Evolutionary conservation across 2,113 vertebrate genomes (phyloP).

Genomic region (Nanger granti): DNA sequence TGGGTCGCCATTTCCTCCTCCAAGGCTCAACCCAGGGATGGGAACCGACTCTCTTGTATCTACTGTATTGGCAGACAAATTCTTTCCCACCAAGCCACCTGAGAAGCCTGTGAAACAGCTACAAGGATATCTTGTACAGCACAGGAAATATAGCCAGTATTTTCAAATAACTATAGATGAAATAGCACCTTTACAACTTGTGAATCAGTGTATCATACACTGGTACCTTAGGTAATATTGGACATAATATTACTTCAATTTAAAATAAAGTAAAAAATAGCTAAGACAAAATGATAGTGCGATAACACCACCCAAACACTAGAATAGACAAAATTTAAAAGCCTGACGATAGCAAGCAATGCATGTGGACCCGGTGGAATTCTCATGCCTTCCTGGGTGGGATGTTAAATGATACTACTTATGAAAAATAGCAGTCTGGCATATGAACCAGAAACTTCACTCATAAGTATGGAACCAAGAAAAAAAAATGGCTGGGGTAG

Average conservation of each 20-base stretch:
- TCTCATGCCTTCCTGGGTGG: not conserved
- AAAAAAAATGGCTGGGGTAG: too few species aligned
- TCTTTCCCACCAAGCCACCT: not conserved
- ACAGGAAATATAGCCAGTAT: not conserved
- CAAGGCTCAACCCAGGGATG: not conserved
- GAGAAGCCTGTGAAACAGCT: not conserved
- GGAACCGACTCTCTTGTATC: not conserved
- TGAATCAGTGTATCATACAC: not conserved
- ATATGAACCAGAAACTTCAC: not conserved
- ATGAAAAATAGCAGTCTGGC: not conserved
- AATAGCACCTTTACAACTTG: not conserved
- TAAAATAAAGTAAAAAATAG: not conserved
- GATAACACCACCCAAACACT: accelerated
- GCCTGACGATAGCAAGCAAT: accelerated
- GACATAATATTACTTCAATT: not conserved
- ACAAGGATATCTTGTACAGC: too few species aligned
- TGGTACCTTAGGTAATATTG: not conserved
- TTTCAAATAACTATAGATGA: not conserved
- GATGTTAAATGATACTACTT: not conserved
- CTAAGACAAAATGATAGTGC: not conserved
- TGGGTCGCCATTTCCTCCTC: accelerated
- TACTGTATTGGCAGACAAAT: not conserved
- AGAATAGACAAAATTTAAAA: not conserved
- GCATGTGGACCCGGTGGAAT: accelerated
- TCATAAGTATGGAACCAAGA: not conserved